Evolutionary conservation across 1,140 invertebrate genomes (phyloP), one percentile per base, ranked within the genome.

Genomic region (Tetramorium simillimum): DNA sequence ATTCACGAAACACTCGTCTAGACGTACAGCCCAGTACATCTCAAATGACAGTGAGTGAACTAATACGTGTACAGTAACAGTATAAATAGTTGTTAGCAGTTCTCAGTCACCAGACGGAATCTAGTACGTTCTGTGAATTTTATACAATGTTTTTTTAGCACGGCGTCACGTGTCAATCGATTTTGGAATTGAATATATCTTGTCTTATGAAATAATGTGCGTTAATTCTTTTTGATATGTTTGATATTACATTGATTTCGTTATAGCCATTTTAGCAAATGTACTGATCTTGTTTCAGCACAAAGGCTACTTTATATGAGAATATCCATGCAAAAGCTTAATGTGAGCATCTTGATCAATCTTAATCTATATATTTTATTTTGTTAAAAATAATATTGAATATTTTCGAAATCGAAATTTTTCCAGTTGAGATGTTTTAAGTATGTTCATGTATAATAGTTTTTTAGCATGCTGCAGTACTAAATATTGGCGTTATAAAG

Each of bases 1-100:
- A 69, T 28, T 21, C 46, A 28, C 33, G 2, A 81, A 24, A 69
- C 0, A 3, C 46, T 5, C n/a, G 0, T n/a, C 1, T 18, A 16
- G 28, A 70, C 37, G 5, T 1, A 81, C 28, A 14, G 4, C 33
- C 37, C 0, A 40, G 14, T 58, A 70, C 78, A 43, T 12, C 62
- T 40, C 63, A 90, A 86, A 90, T 90, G 89, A 90, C 89, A 81
- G 89, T 90, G 88, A 65, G 88, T 53, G 62, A 63, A 51, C 14
- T 43, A 21, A 21, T 33, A 43, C 37, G n/a, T 40, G 37, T 43
- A 18, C 21, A 21, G 33, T 33, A 4, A 4, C n/a, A 21, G 43
- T 46, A 46, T 46, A 46, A 46, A 46, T 33, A 46, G 9, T 46
- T 12, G 43, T 12, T 9, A 46, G 12, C 14, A 16, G 46, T 49